Evolutionary conservation across 2,888 invertebrate species (phyloP), one percentile per base, ranked within the genome.

Genomic region (Adelphocoris suturalis): DNA sequence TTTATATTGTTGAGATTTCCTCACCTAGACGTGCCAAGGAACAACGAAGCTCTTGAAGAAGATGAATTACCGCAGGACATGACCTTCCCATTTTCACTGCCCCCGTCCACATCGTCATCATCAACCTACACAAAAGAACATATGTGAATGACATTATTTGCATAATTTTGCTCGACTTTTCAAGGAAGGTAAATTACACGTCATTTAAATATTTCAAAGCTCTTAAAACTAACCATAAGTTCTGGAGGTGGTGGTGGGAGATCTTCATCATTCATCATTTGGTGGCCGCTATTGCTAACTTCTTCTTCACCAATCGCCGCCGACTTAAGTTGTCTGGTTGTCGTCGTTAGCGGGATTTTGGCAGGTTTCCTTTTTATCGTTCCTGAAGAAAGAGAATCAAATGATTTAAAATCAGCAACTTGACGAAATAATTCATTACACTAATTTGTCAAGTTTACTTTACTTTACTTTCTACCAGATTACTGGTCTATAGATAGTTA

Each of bases 351-450:
- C 0, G 98, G 98, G 84, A 98, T 95, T 93, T 97, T 98, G 11
- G 98, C 98, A 0, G 98, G 98, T 93, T 98, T 98, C 80, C 98
- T 95, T 93, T 98, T 98, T 90, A 98, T 98, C 52, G 98, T 98
- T 52, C 97, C 97, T 88, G 48, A 84, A 57, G 19, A 19, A 76
- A 12, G 76, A 76, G 13, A 28, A 28, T 3, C 3, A 2, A 75
- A 5, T 75, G 19, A 76, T 76, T 16, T 27, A 23, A 9, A 27
- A 14, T 57, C 7, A 57, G 16, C 16, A 57, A 57, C 52, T 12
- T 11, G 11, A 11, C 52, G 5, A 14, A 12, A 52, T 14, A 52
- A 52, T 52, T 1, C 12, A 16, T 52, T 52, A 2, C 16, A 52
- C 11, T 7, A 52, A 11, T 2, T 5, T 11, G 16, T 52, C 9